phyloP scores from a whole-genome alignment of 2,113 vertebrate species.

The Aplodontia rufa region DNA sequence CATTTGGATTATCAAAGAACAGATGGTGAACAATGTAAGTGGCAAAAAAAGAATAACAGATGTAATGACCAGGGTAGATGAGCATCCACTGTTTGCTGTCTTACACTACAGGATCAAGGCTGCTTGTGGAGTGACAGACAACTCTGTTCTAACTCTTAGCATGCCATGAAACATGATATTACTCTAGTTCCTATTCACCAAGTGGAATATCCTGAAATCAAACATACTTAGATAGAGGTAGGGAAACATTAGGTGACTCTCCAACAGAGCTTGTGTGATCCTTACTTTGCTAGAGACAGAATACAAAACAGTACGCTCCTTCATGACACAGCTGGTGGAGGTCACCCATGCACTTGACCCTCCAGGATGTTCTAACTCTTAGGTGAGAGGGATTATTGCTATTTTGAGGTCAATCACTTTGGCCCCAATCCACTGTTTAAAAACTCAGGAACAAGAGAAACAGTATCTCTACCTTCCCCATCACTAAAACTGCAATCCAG shows the following conservation, averaged over 20 bases:
- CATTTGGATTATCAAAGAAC: background rate
- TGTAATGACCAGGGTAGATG: background rate
- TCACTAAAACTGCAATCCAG: background rate
- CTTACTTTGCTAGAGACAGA: background rate
- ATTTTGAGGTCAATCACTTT: background rate
- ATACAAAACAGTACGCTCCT: background rate
- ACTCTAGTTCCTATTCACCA: background rate
- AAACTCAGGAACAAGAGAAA: background rate
- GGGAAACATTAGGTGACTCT: background rate
- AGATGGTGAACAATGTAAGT: background rate
- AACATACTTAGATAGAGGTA: background rate
- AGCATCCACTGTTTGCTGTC: background rate
- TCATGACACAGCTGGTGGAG: background rate
- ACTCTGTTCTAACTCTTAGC: background rate
- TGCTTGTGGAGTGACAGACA: background rate
- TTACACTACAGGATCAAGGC: background rate
- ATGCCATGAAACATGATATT: rapidly evolving
- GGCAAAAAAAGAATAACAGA: background rate
- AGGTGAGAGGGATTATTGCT: background rate
- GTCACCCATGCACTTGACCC: background rate
- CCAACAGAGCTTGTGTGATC: rapidly evolving
- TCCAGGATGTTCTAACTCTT: background rate
- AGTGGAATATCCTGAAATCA: background rate
- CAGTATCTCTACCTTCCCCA: background rate
- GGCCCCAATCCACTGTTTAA: background rate